Evolutionary conservation across 2,113 vertebrate species (phyloP).

Genomic region (Pachyramphus minor): DNA sequence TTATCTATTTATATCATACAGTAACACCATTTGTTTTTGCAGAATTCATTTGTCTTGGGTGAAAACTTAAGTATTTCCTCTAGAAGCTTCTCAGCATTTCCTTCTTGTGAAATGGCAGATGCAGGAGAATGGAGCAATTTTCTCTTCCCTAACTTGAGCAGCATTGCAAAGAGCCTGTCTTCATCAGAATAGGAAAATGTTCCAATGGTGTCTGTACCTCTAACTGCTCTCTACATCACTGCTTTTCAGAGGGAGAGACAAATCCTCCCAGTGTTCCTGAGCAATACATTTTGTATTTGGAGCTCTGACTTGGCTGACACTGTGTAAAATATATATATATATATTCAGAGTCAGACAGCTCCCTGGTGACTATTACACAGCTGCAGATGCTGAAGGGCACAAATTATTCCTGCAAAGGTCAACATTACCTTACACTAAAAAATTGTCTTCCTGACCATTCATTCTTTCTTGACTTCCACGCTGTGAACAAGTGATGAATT

Average conservation of each 20-base stretch:
- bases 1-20: background rate
- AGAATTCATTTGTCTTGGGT: background rate
- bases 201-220: background rate
- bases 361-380: slow-evolving; percentile 58
- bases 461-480: slow-evolving; percentile 35
- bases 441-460: slow-evolving; percentile 62
- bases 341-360: slow-evolving; percentile 32
- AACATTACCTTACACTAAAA: slow-evolving; percentile 66
- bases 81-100: background rate
- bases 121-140: background rate
- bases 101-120: background rate
- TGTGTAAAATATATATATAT: background rate
- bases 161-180: background rate
- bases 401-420: slow-evolving; percentile 63
- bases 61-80: background rate
- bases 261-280: slow-evolving; percentile 29
- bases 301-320: slow-evolving; percentile 47
- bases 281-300: slow-evolving; percentile 52
- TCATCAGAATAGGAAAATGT: background rate
- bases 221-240: background rate
- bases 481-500: slow-evolving; percentile 50
- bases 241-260: slow-evolving; percentile 1
- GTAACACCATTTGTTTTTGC: background rate
- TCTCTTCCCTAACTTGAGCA: background rate
- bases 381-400: slow-evolving; percentile 67